These are phyloP conservation scores for Mesembrinibis cayennensis DNA, from an alignment of 2,113 vertebrate genomes.

Conservation along the genomic window DNA sequence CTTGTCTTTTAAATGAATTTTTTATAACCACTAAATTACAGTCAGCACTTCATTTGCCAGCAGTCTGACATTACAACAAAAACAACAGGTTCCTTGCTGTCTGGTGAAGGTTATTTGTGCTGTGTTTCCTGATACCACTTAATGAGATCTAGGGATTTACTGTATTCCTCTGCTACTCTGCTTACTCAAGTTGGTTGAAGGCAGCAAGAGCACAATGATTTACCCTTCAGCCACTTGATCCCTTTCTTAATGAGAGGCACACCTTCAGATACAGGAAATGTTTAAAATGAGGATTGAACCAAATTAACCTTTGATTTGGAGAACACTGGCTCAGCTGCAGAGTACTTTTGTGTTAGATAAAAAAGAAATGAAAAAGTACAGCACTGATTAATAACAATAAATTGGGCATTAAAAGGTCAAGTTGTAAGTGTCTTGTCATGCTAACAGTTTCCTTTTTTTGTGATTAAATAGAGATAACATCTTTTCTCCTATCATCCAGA, in stretches of 20 bases:
- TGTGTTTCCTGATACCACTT: background rate
- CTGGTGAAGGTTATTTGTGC: constrained; percentile 30
- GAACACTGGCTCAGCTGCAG: background rate
- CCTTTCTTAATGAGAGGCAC: background rate
- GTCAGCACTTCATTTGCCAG: constrained; percentile 36
- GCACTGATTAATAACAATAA: background rate
- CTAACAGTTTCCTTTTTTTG: background rate
- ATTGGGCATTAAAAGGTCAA: background rate
- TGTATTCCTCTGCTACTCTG: background rate
- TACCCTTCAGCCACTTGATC: background rate
- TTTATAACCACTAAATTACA: constrained; percentile 51
- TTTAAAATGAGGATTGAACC: constrained; percentile 8
- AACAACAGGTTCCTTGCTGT: constrained; percentile 61
- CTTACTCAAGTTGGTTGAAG: background rate
- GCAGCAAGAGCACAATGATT: background rate
- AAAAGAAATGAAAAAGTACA: background rate
- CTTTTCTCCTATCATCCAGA: background rate
- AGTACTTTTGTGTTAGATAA: background rate
- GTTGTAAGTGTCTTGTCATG: background rate
- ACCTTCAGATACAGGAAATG: constrained; percentile 2
- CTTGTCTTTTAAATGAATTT: constrained; percentile 55
- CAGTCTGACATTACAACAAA: constrained; percentile 26
- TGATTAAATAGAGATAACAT: background rate
- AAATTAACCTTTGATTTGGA: constrained; percentile 15
- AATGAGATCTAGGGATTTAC: constrained; percentile 35